Evolutionary conservation across 2,888 invertebrate genomes (phyloP), one percentile per base, ranked within the genome.

Genomic region (Halictus quadricinctus): DNA sequence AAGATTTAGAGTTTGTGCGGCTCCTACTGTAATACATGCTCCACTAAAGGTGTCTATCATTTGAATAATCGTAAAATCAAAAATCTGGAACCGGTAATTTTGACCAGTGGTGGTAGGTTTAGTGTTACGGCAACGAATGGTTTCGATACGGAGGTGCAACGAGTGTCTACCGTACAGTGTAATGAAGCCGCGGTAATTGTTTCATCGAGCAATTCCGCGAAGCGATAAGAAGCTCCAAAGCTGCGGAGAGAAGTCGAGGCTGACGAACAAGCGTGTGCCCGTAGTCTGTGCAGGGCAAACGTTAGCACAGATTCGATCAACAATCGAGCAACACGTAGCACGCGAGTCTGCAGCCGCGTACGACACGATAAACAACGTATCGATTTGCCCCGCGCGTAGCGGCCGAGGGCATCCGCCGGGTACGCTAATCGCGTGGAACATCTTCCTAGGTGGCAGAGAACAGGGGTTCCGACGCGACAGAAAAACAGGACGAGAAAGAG

Each of bases 261-360:
- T 70, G 80, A 60, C 72, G 80, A 72, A 64, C 60, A 80, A 72
- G 72, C 80, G 72, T 60, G 70, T 50, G 74, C 41, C 60, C 5
- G 64, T 58, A 8, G 48, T 25, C 46, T 10, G 41, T 48, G 21
- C 58, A 70, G 36, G 54, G 77, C 69, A 80, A 86, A 86, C 73
- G 66, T 60, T 66, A 41, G 50, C 75, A 41, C 64, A 21, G 79
- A 69, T 80, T 80, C 69, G 80, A 75, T 83, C 83, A 78, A 76
- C 80, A 50, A 79, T 72, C 78, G 78, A 69, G 83, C 85, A 85
- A 83, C 83, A 80, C 74, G 83, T 80, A 66, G 80, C 85, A 84
- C 72, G 78, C 77, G 77, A 83, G 66, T 78, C 74, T 46, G 48
- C 10, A 18, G 46, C 79, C 36, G 73, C 64, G 48, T 29, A n/a